Evolutionary conservation across 2,113 vertebrate genomes (phyloP).

Genomic region (Eurypyga helias): DNA sequence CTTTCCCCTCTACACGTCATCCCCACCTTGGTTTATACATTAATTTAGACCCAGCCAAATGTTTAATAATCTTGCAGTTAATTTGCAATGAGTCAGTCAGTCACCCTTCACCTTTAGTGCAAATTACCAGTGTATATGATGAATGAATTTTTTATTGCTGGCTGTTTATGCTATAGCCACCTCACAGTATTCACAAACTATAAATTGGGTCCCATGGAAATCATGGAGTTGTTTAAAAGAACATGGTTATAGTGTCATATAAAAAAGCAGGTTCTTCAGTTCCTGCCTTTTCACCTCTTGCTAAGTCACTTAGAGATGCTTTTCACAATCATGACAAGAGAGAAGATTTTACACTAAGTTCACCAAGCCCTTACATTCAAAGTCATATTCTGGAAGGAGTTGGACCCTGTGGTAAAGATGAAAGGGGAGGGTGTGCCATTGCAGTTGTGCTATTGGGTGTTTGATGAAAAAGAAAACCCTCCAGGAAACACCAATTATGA

Average conservation of each 20-base stretch:
- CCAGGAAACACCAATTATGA: background rate
- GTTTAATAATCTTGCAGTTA: background rate
- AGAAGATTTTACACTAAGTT: background rate
- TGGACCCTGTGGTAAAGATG: accelerated
- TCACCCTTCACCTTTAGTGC: background rate
- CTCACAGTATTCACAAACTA: background rate
- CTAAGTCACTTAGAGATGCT: background rate
- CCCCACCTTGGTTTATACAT: background rate
- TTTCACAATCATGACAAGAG: background rate
- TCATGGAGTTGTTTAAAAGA: background rate
- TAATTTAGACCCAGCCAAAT: background rate
- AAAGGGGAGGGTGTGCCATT: background rate
- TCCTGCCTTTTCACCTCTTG: background rate
- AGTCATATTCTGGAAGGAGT: background rate
- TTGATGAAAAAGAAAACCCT: background rate
- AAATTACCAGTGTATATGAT: background rate
- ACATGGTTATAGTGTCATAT: background rate
- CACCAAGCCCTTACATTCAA: background rate
- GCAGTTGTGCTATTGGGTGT: background rate
- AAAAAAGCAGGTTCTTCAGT: background rate
- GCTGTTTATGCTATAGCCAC: background rate
- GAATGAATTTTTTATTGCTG: background rate
- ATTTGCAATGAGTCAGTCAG: background rate
- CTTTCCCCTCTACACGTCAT: background rate
- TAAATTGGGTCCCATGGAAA: background rate